These are phyloP conservation scores for Riparia riparia DNA, from an alignment of 2,113 vertebrate species.

Conservation along the genomic window DNA sequence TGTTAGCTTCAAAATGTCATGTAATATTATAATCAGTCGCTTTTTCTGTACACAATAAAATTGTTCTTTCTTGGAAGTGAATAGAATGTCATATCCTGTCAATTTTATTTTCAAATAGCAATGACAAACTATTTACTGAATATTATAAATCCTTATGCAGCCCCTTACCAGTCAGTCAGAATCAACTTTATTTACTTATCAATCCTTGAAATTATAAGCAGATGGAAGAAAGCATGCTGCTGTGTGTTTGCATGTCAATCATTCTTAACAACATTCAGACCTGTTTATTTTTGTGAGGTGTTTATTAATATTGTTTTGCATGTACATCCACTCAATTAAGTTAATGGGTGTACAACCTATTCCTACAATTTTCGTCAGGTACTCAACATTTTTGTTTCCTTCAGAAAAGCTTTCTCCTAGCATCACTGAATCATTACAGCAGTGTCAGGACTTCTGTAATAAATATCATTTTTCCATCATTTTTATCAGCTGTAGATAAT, in stretches of 20 bases:
- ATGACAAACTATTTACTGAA: conserved; percentile 17
- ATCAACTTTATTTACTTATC: conserved; percentile 48
- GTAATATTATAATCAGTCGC: conserved; percentile 24
- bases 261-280: background rate
- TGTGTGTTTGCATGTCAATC: background rate
- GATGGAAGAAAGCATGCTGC: conserved; percentile 2
- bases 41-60: conserved; percentile 30
- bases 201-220: background rate
- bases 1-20: conserved; percentile 54
- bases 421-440: background rate
- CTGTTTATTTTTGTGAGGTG: background rate
- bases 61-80: conserved; percentile 44
- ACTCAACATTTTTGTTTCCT: background rate
- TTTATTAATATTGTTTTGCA: conserved; percentile 35
- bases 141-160: conserved; percentile 26
- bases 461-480: background rate
- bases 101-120: conserved; percentile 38
- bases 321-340: background rate
- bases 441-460: background rate
- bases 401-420: background rate
- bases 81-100: background rate
- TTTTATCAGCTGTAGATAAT: background rate
- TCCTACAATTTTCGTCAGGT: background rate
- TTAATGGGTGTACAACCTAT: background rate
- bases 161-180: conserved; percentile 11